Conservation (phyloP, 2,113 vertebrate species). For the Pluvialis apricaria region DNA sequence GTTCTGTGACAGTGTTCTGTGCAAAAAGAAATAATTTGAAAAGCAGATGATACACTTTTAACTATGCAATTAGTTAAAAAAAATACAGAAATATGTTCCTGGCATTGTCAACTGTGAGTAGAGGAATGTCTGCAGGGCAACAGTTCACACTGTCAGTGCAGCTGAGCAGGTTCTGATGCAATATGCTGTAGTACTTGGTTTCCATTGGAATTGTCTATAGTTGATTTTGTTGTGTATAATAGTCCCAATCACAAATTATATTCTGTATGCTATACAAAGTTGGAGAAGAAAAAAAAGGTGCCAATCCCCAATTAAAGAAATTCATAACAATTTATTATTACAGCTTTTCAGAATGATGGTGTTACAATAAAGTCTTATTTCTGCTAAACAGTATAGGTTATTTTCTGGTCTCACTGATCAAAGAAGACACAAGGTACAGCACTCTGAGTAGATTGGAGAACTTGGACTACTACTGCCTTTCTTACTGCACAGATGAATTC, state of each 20-base stretch:
- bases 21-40: not conserved
- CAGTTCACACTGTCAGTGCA: not conserved
- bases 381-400: not conserved
- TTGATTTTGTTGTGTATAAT: not conserved
- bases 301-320: not conserved
- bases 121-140: not conserved
- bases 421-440: not conserved
- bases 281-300: not conserved
- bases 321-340: not conserved
- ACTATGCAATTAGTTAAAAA: not conserved
- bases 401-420: not conserved
- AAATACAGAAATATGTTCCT: not conserved
- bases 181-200: not conserved
- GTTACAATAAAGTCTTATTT: not conserved
- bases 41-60: not conserved
- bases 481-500: not conserved
- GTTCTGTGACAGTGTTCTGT: not conserved
- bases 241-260: not conserved
- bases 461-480: not conserved
- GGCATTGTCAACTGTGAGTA: not conserved
- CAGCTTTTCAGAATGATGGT: not conserved
- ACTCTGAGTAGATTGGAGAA: not conserved
- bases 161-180: not conserved
- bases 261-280: not conserved
- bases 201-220: not conserved